These are phyloP conservation scores for Rhabdornis inornatus DNA, from an alignment of 2,113 vertebrate species.

Conservation along the genomic window DNA sequence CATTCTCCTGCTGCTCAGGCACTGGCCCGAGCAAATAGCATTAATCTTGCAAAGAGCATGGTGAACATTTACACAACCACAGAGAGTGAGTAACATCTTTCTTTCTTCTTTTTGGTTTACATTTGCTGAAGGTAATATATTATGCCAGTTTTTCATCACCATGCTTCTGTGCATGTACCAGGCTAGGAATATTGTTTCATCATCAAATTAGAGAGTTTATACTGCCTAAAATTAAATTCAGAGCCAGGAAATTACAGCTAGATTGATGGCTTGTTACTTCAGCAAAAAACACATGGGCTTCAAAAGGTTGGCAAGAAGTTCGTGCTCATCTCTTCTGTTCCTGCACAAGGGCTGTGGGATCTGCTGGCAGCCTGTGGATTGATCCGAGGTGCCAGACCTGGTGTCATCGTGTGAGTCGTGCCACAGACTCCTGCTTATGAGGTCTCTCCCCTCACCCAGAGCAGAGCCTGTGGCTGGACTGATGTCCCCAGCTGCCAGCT, in stretches of 20 bases:
- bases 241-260: slow-evolving; percentile 3
- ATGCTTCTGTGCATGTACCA: neutral
- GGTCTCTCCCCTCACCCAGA: neutral
- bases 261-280: slow-evolving; percentile 6
- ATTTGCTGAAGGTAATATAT: neutral
- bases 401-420: fast-evolving
- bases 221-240: slow-evolving; percentile 35
- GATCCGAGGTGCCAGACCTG: neutral
- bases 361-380: neutral
- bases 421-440: neutral
- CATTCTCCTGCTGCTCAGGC: slow-evolving; percentile 22
- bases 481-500: neutral
- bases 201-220: slow-evolving; percentile 25
- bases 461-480: neutral
- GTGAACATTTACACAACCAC: slow-evolving; percentile 71
- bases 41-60: slow-evolving; percentile 69
- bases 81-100: slow-evolving; percentile 64
- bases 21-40: slow-evolving; percentile 21
- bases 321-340: neutral
- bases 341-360: neutral
- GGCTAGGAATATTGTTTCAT: slow-evolving; percentile 11
- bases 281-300: neutral
- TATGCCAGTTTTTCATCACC: neutral
- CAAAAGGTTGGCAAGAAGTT: neutral
- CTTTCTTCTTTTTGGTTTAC: neutral